Evolutionary conservation across 1,140 invertebrate species (phyloP), one percentile per base, ranked within the genome.

Genomic region (Eulimnadia texana): DNA sequence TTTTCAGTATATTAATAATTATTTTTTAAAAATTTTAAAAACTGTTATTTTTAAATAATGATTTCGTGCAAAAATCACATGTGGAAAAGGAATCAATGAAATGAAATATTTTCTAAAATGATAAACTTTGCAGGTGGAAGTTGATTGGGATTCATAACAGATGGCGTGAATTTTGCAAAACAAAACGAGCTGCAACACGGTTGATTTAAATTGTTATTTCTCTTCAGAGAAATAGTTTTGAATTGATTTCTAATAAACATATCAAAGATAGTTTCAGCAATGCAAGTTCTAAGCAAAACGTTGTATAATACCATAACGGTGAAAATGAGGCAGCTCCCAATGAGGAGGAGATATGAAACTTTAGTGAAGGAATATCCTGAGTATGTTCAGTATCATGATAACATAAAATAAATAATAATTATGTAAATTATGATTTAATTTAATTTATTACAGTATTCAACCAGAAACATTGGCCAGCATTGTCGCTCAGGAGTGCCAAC

Each of bases 401-500:
- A 9, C 6, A 42, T 6, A 9, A 9, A 42, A 16, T 42, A 9
- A 42, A 42, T 42, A 42, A 42, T 9, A 6, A 6, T 9, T 9
- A 6, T 42, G 33, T 6, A 6, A 42, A 9, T 42, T 42, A 16
- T 42, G 6, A 42, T 9, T 16, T 16, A 42, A 42, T 16, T 6
- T 9, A 42, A 9, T 42, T 42, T 6, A 9, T 42, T 55, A 25
- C 64, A 64, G 68, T 54, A 22, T 64, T 64, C 65, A 66, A 47
- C 23, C 56, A 13, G 62, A 64, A 50, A 70, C 72, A 24, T 63
- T 75, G 22, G 67, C 67, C 19, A 74, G 73, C 64, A 73, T 76
- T 24, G 68, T 68, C 53, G 66, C 68, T n/a, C 69, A 73, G 63
- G 71, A 74, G 64, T 69, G 69, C 57, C 73, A 74, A 64, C 70